Base-by-base conservation (phyloP, 2,888 invertebrate species). In the Octodonta nipae region DNA sequence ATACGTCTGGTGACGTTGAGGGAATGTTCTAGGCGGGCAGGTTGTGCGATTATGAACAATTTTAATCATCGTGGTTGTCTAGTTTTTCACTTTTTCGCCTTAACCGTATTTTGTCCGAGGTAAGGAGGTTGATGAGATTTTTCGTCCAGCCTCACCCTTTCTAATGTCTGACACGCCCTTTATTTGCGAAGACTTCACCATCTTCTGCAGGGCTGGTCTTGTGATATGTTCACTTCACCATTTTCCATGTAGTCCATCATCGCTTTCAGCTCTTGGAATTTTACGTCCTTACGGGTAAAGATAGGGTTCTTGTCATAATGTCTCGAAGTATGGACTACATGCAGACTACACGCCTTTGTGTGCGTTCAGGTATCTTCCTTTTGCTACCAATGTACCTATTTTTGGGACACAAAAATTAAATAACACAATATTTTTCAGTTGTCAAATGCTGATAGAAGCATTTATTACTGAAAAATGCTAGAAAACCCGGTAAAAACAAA, bases 201-300 rank as follows among this genome's bases (percentile, higher is more conserved):
- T 86, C 62, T 86, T 88, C 33, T 91, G 64, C 51, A 91, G 66
- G 11, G 86, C 84, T 89, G 87, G 66, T 88, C 87, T 65, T 89
- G 87, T 48, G 85, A 83, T 63, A 89, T 86, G 66, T 87, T 88
- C 32, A 88, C 88, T 69, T 88, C 87, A 42, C 89, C 89, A 50
- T 84, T 73, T 63, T 89, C 89, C 87, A 89, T 88, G 55, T 87
- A 89, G 63, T 87, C 86, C 78, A 88, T 82, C 80, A 89, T 84
- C 42, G 86, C 85, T 65, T 85, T 77, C 49, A 89, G 65, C 65
- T 88, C 87, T 60, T 81, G 81, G 64, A 81, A 87, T 65, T 84
- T 85, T 17, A 89, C 86, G 70, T 88, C 86, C 68, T 87, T 87
- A 50, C 88, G 69, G 61, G 88, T 86, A 56, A 89, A 81, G 59